Base-by-base conservation (phyloP, 2,113 vertebrate species). In the Loxodonta africana region DNA sequence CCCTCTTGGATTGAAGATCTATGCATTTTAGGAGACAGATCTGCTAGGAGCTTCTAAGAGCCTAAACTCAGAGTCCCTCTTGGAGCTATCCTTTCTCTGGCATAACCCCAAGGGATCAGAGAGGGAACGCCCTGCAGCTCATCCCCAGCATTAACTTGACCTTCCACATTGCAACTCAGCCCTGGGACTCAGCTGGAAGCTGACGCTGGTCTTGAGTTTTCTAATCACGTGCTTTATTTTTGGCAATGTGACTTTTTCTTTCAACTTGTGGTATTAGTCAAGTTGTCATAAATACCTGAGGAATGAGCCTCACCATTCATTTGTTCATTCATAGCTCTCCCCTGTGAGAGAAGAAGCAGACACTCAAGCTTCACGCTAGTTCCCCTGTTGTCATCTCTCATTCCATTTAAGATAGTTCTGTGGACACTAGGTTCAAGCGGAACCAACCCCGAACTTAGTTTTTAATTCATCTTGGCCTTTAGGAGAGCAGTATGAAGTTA, bases 151-250 rank as follows among this genome's bases (percentile, higher is more conserved):
- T 23, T 62, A 60, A 25, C 78, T 10, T 60, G 33, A 41, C 78
- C 37, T 84, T 91, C 86, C 73, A 65, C 28, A 28, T 57, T 91
- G 78, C 63, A 83, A 96, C 95, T 89, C 97, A 86, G 26, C 44
- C 4, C 94, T 88, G 97, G 95, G 97, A 89, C 90, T 96, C 91
- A 74, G 93, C 77, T 88, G 93, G 84, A 92, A 71, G 92, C 73
- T 96, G 95, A 90, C 74, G 62, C 93, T 94, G 83, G 89, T 94
- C 53, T 91, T 83, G 82, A 96, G 93, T 84, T 97, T 98, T 98
- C 98, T 95, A 95, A 96, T 96, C 92, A 53, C 89, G 91, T 63
- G 98, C 94, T 98, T 98, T 97, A 81, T 96, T 80, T 97, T 98
- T 96, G 94, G 26, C 90, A 91, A 76, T 94, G 69, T 33, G 62